Conservation (phyloP, 2,888 invertebrate species). For the Leptinotarsa tumamoca region DNA sequence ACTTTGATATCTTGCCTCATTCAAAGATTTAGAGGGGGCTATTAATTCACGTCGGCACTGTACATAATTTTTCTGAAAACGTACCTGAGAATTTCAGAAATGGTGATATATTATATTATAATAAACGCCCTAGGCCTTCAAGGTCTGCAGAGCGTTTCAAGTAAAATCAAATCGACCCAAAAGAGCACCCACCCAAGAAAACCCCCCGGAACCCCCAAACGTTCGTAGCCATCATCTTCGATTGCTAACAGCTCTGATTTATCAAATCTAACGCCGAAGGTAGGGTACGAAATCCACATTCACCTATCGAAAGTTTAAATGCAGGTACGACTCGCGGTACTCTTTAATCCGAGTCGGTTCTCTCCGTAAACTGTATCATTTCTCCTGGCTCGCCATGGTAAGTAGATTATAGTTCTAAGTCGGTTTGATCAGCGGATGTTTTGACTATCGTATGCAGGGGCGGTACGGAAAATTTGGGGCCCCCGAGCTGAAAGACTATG, state of each 20-base stretch:
- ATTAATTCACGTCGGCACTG: too few relatives aligned
- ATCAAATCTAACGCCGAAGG: constrained; percentile 36
- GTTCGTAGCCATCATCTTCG: constrained; percentile 3
- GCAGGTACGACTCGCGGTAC: constrained; percentile 44
- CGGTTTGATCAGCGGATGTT: not conserved
- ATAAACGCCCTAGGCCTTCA: too few relatives aligned
- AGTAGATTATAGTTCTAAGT: constrained; percentile 43
- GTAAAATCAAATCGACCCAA: not conserved
- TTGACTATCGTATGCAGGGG: constrained; percentile 26
- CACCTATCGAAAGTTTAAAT: constrained; percentile 58
- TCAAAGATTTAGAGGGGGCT: too few relatives aligned
- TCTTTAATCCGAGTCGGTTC: constrained; percentile 53
- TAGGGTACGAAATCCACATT: constrained; percentile 53
- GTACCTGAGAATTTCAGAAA: too few relatives aligned
- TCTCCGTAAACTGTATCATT: constrained; percentile 51
- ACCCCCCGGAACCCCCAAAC: not conserved
- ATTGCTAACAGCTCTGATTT: constrained; percentile 30
- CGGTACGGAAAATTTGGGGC: constrained; percentile 2
- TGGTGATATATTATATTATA: too few relatives aligned
- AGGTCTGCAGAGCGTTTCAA: not conserved
- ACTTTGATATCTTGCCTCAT: too few relatives aligned
- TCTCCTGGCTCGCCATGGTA: constrained; percentile 51
- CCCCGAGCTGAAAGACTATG: too few relatives aligned
- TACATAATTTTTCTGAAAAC: too few relatives aligned
- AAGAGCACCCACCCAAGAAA: not conserved